Conservation (phyloP, 2,113 vertebrate species). For the Neomonachus schauinslandi region DNA sequence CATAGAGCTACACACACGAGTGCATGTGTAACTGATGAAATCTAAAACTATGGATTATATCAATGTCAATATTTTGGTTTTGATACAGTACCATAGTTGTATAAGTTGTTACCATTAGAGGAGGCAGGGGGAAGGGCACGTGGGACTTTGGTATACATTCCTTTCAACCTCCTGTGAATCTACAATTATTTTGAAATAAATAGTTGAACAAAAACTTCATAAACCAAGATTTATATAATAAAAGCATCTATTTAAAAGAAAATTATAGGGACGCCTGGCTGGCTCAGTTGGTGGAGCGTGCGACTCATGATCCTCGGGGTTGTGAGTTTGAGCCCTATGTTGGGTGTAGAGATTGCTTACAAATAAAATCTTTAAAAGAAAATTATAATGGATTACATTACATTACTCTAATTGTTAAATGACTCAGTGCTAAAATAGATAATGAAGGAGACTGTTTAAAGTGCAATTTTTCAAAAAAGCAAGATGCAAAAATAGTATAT, state of each 20-base stretch:
- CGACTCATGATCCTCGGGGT: neutral
- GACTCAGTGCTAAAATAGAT: neutral
- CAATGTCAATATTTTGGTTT: neutral
- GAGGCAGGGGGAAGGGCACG: neutral
- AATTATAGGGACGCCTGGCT: neutral
- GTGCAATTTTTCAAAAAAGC: neutral
- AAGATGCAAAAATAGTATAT: conserved; percentile 20
- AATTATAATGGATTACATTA: conserved; percentile 14
- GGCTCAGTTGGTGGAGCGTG: neutral
- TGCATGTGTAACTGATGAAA: neutral
- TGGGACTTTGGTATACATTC: neutral
- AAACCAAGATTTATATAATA: conserved; percentile 24
- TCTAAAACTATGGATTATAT: neutral
- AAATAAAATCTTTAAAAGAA: conserved; percentile 21
- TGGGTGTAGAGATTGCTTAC: neutral
- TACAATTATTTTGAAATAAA: conserved; percentile 25
- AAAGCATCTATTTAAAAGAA: conserved; percentile 28
- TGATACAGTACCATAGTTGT: neutral
- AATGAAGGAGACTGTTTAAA: neutral
- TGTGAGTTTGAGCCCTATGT: neutral
- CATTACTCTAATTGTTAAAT: conserved; percentile 9
- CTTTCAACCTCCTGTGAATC: neutral
- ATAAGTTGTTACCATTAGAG: neutral
- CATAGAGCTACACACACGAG: neutral
- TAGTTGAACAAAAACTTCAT: neutral